Base-by-base conservation (phyloP, 1,140 invertebrate species). In the Episyrphus balteatus region DNA sequence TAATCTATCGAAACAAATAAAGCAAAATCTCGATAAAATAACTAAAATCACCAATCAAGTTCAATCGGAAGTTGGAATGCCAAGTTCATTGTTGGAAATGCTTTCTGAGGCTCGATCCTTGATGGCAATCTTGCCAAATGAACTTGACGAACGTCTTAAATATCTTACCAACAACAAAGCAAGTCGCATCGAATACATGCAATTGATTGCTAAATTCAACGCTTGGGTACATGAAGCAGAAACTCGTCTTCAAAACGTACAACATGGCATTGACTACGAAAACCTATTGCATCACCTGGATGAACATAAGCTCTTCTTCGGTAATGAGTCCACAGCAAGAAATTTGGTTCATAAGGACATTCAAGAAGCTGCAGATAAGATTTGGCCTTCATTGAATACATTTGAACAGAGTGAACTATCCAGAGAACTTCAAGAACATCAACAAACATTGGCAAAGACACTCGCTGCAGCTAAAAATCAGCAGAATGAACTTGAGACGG, bases 151-250 rank as follows among this genome's bases (percentile, higher is more conserved):
- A 42, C 74, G 86, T 46, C 76, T 79, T 39, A 81, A 83, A 62
- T 88, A 93, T 68, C 65, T 93, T 21, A 77, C 83, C 46, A 82
- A 78, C 47, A 92, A 92, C 58, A 83, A 84, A 56, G 77, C 83
- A 53, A 78, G 86, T 48, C 76, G 90, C 32, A 68, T 84, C 21
- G 82, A 87, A 54, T 86, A 87, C 53, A 70, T 79, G 55, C 70
- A 74, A 49, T 66, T 85, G 6, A 80, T 84, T 19, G 79, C 86
- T n/a, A 84, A 82, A 70, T 75, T 95, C 3, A 81, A 79, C 50
- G 77, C 77, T 32, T 97, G 92, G 92, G 79, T 92, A 0, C 79
- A 82, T 50, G 86, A 91, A 56, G 89, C 90, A 3, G 82, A 86
- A 51, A 77, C 83, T 42, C 74, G 84, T 18, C 61, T 95, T 8